A percentile compares a stretch with the other conserved stretches of the same genome.
These are phyloP conservation scores for Cephus sareptanus DNA, from an alignment of 2,888 invertebrate species.

Conservation along the genomic window DNA sequence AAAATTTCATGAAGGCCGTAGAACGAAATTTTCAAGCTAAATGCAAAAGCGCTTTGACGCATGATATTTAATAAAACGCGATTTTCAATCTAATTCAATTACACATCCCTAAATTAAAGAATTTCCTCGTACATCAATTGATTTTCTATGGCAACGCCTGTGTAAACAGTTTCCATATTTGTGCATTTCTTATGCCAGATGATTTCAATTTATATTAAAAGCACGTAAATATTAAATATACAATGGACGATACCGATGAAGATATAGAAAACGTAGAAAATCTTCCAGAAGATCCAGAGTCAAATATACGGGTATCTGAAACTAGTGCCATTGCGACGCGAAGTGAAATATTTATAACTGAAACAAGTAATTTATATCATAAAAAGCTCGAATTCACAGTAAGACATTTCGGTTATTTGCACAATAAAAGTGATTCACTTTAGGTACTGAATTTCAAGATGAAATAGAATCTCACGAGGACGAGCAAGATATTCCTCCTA, in stretches of 20 bases:
- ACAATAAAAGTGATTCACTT: background rate
- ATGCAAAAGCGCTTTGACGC: no score
- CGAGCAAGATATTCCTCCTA: slow-evolving; percentile 24
- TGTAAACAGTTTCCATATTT: background rate
- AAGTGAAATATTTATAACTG: background rate
- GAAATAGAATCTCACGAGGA: slow-evolving; percentile 17
- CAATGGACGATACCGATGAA: slow-evolving; percentile 23
- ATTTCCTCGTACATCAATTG: background rate
- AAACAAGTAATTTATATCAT: background rate
- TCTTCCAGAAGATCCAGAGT: slow-evolving; percentile 17
- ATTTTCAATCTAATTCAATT: background rate
- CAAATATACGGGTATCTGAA: background rate
- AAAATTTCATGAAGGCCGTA: no score
- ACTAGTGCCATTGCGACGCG: background rate
- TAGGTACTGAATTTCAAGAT: slow-evolving; percentile 3
- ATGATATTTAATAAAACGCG: background rate
- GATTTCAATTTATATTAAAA: background rate
- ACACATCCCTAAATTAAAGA: background rate
- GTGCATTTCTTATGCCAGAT: background rate
- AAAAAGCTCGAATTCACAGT: no score
- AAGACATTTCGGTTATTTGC: background rate
- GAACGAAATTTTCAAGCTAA: no score
- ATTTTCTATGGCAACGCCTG: background rate
- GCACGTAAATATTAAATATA: background rate
- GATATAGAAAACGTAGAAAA: slow-evolving; percentile 21